Evolutionary conservation across 2,888 invertebrate genomes (phyloP).

Genomic region (Machimus rusticus): DNA sequence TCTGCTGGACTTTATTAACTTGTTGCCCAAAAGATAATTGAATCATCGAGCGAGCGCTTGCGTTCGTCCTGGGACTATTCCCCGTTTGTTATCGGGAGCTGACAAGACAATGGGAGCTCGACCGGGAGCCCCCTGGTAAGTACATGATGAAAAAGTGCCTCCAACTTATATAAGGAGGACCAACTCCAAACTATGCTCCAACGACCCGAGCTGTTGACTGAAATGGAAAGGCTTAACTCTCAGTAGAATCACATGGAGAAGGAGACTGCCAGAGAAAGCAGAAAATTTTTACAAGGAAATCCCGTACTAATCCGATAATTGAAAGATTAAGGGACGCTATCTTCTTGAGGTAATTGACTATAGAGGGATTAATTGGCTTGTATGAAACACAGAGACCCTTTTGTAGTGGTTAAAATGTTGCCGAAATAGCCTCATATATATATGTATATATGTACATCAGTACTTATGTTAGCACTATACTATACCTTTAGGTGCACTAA

Average conservation of each 20-base stretch:
- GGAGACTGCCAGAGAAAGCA: background rate
- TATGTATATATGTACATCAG: too few species aligned
- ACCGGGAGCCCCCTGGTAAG: background rate
- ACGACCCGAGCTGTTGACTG: conserved; percentile 8
- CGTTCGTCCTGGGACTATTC: background rate
- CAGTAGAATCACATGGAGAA: background rate
- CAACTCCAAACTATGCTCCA: background rate
- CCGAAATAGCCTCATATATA: too few species aligned
- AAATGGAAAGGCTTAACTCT: conserved; percentile 11
- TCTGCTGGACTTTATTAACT: conserved; percentile 20
- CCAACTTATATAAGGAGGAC: background rate
- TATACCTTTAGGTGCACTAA: too few species aligned
- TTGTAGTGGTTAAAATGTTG: background rate
- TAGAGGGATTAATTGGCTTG: conserved; percentile 20
- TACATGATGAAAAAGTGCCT: conserved; percentile 23
- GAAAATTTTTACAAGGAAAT: conserved; percentile 28
- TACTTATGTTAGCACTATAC: too few species aligned
- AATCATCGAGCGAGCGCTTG: conserved; percentile 9
- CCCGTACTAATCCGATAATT: conserved; percentile 43
- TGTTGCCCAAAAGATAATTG: conserved; percentile 36
- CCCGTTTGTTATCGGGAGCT: background rate
- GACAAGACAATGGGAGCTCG: conserved; percentile 9
- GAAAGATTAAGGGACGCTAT: conserved; percentile 23
- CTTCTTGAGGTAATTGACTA: conserved; percentile 21
- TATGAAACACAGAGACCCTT: background rate